Conservation (phyloP, 2,888 invertebrate genomes). For the Alloscopus bannaensis region DNA sequence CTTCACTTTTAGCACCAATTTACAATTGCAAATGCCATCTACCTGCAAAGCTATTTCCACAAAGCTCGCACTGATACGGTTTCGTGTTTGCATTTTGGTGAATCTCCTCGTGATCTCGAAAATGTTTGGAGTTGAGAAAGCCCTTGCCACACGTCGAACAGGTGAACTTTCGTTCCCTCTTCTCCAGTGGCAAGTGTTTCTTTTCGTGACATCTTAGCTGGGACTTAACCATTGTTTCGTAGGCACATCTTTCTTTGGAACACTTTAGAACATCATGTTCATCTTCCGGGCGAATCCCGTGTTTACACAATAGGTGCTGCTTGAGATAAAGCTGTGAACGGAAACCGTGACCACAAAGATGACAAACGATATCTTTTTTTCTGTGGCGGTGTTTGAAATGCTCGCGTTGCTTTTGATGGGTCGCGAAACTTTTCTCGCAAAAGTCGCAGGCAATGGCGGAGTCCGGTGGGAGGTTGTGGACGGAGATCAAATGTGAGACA, state of each 20-base stretch:
- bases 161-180: neutral
- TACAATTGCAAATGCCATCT: neutral
- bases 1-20: neutral
- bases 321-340: no score
- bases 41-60: constrained; percentile 17
- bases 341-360: no score
- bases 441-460: no score
- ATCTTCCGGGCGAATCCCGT: neutral
- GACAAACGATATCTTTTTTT: no score
- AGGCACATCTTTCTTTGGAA: neutral
- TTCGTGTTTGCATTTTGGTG: neutral
- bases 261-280: neutral
- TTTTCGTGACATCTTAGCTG: neutral
- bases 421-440: no score
- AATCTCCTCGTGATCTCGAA: neutral
- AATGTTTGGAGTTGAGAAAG: neutral
- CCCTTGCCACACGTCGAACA: constrained; percentile 22
- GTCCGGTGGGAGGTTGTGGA: no score
- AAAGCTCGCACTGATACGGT: constrained; percentile 27
- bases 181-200: no score
- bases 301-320: no score
- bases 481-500: no score
- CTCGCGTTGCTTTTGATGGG: no score
- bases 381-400: no score
- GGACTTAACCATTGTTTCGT: neutral